Base-by-base conservation (phyloP, 2,888 invertebrate genomes). In the Selenia dentaria region DNA sequence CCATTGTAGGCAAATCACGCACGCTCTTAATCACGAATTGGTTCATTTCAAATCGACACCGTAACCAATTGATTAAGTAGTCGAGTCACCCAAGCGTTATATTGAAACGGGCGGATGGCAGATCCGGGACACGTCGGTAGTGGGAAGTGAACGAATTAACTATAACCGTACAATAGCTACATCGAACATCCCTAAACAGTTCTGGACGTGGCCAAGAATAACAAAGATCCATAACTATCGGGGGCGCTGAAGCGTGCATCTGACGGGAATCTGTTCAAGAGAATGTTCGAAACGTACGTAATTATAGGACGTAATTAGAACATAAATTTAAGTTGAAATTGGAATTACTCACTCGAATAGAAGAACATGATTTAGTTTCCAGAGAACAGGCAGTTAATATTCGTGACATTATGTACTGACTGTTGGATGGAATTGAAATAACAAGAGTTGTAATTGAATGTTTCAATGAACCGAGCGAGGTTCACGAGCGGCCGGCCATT, bases 61-160 rank as follows among this genome's bases (percentile, higher is more conserved):
- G 78, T 68, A 69, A 67, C 74, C 67, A 67, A 80, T 82, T 75
- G 77, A 80, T 79, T 80, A 61, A 61, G 60, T 64, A 73, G 62
- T 69, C 54, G 67, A 64, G 53, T 71, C 70, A 60, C 59, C 59
- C 63, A 60, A 66, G 68, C 73, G 71, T 62, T 68, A 57, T 64
- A 76, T 71, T 73, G 67, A 70, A 70, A 65, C 62, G 66, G 69
- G 73, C 74, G 70, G 68, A 70, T 31, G 40, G 46, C 40, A 59
- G 50, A 46, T 51, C 57, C 48, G 45, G 50, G 47, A 52, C 49
- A 43, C 34, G 35, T 59, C 59, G 53, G 50, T 53, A 56, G 54
- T 48, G 64, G 67, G 63, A 66, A 70, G 59, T 61, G 60, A 64
- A 59, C 64, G 62, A 70, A 77, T 75, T 77, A 80, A 76, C 76